Conservation (phyloP, 1,140 invertebrate species). For the Idris sp. region DNA sequence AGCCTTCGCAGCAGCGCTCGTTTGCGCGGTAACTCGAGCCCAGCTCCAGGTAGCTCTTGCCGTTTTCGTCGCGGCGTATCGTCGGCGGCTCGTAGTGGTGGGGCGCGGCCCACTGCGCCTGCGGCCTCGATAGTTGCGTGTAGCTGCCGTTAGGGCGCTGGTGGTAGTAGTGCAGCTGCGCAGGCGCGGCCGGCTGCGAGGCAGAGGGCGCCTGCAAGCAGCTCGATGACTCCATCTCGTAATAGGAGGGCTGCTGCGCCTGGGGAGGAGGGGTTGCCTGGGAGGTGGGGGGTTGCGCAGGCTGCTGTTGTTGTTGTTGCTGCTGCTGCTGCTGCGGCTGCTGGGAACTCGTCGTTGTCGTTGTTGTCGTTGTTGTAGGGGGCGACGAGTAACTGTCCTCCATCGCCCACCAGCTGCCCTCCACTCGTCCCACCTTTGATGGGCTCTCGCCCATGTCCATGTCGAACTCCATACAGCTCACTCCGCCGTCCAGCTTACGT, state of each 20-base stretch:
- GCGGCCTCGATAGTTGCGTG: constrained; percentile 72
- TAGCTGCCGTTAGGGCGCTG: constrained; percentile 67
- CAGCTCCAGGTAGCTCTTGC: constrained; percentile 92
- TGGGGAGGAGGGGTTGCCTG: constrained; percentile 62
- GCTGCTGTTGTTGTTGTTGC: constrained; percentile 30
- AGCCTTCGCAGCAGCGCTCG: constrained; percentile 86
- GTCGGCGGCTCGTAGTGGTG: constrained; percentile 84
- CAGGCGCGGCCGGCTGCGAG: constrained; percentile 57
- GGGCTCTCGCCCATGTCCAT: constrained; percentile 77
- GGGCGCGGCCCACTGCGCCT: constrained; percentile 78
- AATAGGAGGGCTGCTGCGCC: constrained; percentile 37
- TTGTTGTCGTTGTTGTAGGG: constrained; percentile 59
- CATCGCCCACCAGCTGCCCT: constrained; percentile 77
- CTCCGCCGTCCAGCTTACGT: constrained; percentile 81
- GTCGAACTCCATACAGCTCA: constrained; percentile 77
- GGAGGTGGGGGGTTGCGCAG: too few species aligned
- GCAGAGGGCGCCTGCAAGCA: constrained; percentile 56
- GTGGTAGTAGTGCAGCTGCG: constrained; percentile 62
- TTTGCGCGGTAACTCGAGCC: constrained; percentile 82
- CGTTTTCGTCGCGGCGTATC: constrained; percentile 91
- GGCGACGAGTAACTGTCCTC: constrained; percentile 71
- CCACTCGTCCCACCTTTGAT: constrained; percentile 74
- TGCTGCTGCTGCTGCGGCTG: constrained; percentile 22
- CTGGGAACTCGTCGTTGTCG: constrained; percentile 57
- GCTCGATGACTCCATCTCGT: constrained; percentile 54